Evolutionary conservation across 23 tunicate species (phyloP).

Genomic region (Diplosoma virens): DNA sequence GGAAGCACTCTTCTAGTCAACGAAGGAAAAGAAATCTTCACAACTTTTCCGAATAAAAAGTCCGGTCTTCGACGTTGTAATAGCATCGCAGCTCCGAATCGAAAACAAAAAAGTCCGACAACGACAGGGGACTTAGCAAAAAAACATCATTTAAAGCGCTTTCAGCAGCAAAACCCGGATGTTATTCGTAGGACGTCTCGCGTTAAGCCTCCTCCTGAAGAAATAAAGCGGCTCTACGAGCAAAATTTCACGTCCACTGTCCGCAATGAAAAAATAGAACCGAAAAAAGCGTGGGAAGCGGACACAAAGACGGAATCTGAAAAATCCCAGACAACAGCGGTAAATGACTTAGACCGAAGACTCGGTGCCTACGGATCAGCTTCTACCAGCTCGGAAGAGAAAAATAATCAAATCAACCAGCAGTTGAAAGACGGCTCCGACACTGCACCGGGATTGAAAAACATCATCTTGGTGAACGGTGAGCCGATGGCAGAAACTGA

Average conservation of each 20-base stretch:
- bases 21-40: neutral
- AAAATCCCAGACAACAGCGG: neutral
- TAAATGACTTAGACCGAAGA: conserved; percentile 5
- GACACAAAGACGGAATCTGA: neutral
- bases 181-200: conserved; percentile 28
- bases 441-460: neutral
- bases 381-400: neutral
- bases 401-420: neutral
- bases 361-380: conserved; percentile 22
- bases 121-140: neutral
- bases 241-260: neutral
- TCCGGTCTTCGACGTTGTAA: conserved; percentile 12
- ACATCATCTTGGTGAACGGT: neutral
- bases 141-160: neutral
- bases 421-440: neutral
- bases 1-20: neutral
- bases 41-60: neutral
- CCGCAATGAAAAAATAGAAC: neutral
- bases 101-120: neutral
- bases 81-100: conserved; percentile 43
- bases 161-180: conserved; percentile 26
- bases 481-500: neutral
- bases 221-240: conserved; percentile 36
- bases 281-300: conserved; percentile 33
- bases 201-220: conserved; percentile 38